These are phyloP conservation scores for Griposia aprilina DNA, from an alignment of 2,888 invertebrate genomes.

Conservation along the genomic window DNA sequence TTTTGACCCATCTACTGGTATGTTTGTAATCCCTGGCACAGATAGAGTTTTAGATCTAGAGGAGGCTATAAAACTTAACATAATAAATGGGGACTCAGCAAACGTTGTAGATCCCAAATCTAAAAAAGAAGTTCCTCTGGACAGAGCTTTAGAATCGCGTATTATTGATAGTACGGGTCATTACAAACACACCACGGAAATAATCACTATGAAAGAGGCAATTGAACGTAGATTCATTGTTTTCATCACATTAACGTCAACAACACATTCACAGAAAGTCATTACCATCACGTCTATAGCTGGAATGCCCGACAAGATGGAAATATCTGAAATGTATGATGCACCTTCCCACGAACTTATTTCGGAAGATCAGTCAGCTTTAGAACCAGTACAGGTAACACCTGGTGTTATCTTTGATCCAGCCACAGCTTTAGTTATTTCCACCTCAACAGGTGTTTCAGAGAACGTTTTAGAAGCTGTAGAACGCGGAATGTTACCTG, in stretches of 20 bases:
- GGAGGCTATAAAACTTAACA: constrained; percentile 96
- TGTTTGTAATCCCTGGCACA: constrained; percentile 96
- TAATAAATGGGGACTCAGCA: constrained; percentile 96
- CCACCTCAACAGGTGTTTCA: constrained; percentile 93
- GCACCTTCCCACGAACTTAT: constrained; percentile 63
- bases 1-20: constrained; percentile 95
- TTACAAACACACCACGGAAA: constrained; percentile 90
- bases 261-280: constrained; percentile 90
- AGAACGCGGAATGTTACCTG: constrained; percentile 93
- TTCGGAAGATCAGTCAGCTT: constrained; percentile 83
- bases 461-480: constrained; percentile 94
- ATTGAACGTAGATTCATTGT: constrained; percentile 92
- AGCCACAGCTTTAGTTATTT: constrained; percentile 93
- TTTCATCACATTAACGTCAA: constrained; percentile 89
- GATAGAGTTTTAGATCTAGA: constrained; percentile 96
- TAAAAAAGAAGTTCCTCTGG: constrained; percentile 92
- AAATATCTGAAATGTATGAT: constrained; percentile 90
- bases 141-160: constrained; percentile 94
- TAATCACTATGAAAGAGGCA: constrained; percentile 94
- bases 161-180: constrained; percentile 95
- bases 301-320: constrained; percentile 93
- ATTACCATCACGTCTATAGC: constrained; percentile 93
- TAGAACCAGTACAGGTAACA: constrained; percentile 93
- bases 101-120: constrained; percentile 94
- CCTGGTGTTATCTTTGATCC: constrained; percentile 95